phyloP scores from a whole-genome alignment of 2,797 vertebrate genomes.

The Tolypeutes matacus region DNA sequence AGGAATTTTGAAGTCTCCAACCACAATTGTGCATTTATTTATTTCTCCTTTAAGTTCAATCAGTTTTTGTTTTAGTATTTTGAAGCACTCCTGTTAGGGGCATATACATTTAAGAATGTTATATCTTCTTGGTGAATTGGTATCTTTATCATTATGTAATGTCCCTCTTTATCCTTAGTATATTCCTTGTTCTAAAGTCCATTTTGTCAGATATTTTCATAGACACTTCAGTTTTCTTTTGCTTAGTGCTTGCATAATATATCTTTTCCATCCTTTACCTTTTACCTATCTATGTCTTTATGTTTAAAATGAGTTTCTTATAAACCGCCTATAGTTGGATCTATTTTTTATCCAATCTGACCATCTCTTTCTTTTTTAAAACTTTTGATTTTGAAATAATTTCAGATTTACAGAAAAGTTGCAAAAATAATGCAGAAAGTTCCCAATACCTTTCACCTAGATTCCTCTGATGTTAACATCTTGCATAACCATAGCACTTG shows the following conservation, averaged over 20 bases:
- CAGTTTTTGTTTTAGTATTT: background rate
- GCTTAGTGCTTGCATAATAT: background rate
- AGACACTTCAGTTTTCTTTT: no score
- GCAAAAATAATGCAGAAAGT: background rate
- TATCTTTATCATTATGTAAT: no score
- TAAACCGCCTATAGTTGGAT: background rate
- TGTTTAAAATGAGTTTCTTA: background rate
- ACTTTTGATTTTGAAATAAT: no score
- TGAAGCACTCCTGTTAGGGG: background rate
- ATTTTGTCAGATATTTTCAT: no score
- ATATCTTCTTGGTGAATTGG: no score
- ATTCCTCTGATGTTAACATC: background rate
- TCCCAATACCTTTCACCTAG: background rate
- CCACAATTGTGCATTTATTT: background rate
- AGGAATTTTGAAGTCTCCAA: no score
- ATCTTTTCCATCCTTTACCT: background rate
- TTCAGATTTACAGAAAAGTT: background rate
- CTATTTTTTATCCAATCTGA: background rate
- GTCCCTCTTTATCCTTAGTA: no score
- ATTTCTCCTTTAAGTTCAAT: background rate
- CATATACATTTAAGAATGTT: no score
- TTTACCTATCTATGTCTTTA: background rate
- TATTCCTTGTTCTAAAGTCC: no score
- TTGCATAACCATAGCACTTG: background rate
- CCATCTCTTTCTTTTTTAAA: background rate